These are phyloP conservation scores for Chalcosyrphus nemorum DNA, from an alignment of 2,888 invertebrate species.

Conservation along the genomic window DNA sequence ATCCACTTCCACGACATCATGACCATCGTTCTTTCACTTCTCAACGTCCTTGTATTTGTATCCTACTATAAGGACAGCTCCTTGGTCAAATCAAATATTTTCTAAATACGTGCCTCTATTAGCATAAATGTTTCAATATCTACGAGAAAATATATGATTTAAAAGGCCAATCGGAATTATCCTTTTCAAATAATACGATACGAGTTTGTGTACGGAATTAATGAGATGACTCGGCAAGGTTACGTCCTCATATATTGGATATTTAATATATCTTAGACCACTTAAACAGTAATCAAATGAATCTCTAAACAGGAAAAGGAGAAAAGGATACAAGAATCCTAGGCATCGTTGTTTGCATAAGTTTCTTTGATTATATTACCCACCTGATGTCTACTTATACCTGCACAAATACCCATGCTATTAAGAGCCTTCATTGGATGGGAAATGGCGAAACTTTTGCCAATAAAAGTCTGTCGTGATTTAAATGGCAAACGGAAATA, in stretches of 20 bases:
- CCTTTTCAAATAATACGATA: neutral
- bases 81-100: too few relatives aligned
- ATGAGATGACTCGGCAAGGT: neutral
- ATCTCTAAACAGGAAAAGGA: neutral
- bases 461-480: constrained; percentile 24
- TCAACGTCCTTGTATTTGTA: too few relatives aligned
- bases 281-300: constrained; percentile 8
- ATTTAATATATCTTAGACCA: neutral
- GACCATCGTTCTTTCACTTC: too few relatives aligned
- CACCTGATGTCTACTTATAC: neutral
- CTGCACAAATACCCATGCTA: too few relatives aligned
- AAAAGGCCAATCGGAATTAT: neutral
- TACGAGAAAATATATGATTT: neutral
- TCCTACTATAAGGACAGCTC: too few relatives aligned
- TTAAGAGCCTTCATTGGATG: neutral
- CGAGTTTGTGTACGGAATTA: neutral
- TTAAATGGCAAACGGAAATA: constrained; percentile 13
- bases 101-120: neutral
- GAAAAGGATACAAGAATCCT: neutral
- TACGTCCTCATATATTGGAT: neutral
- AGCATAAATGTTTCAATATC: neutral
- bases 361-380: neutral
- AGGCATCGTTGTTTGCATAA: neutral
- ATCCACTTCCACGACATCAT: too few relatives aligned
- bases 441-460: constrained; percentile 20